Percentiles rank a stretch among this genome's conserved stretches.
phyloP scores from a whole-genome alignment of 1,140 invertebrate species.

The Philopotamus ludificatus region DNA sequence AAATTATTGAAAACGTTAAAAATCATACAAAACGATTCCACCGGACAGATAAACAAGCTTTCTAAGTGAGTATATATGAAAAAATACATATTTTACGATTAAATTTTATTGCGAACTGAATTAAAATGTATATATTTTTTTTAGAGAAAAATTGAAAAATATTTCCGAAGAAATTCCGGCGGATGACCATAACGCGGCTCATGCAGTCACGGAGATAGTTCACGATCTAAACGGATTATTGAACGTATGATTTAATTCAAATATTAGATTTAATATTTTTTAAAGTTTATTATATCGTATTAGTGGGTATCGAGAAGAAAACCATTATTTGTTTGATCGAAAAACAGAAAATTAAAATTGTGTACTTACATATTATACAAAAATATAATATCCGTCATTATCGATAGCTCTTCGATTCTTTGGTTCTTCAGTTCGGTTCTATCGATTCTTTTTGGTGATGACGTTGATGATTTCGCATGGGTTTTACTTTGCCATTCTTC shows the following conservation, averaged over 20 bases:
- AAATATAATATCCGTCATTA: too few relatives aligned
- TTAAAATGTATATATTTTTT: neutral
- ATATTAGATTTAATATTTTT: too few relatives aligned
- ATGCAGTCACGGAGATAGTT: neutral
- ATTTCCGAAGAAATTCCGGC: neutral
- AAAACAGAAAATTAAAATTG: too few relatives aligned
- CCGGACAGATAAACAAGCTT: conserved; percentile 54
- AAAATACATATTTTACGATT: neutral
- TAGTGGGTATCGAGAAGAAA: too few relatives aligned
- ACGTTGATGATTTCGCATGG: too few relatives aligned
- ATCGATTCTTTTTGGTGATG: too few relatives aligned
- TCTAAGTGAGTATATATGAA: conserved; percentile 47
- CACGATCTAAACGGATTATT: conserved; percentile 11
- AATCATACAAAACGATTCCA: conserved; percentile 69
- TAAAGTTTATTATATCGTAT: conserved; percentile 3
- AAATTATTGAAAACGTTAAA: conserved; percentile 72
- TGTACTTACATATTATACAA: too few relatives aligned
- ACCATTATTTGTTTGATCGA: too few relatives aligned
- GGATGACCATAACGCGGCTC: neutral
- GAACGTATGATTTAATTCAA: conserved; percentile 5
- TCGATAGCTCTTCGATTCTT: too few relatives aligned
- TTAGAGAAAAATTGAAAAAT: conserved; percentile 12
- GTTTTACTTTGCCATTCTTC: too few relatives aligned
- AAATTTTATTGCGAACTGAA: neutral
- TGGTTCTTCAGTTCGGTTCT: too few relatives aligned